Evolutionary conservation across 2,113 vertebrate genomes (phyloP).

Genomic region (Phaethon lepturus): DNA sequence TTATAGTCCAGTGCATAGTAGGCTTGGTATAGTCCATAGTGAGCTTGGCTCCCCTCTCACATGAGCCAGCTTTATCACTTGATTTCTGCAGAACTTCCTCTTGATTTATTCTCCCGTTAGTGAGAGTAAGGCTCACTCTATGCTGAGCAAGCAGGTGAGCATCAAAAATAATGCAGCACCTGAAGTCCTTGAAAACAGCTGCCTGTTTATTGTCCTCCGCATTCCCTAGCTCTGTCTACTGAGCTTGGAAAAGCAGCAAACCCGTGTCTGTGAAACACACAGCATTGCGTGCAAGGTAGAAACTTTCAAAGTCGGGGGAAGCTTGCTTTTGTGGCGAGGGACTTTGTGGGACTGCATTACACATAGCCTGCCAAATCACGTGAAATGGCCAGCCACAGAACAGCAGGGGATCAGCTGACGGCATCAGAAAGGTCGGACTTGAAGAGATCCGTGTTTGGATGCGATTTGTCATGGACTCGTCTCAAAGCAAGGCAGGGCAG

Average conservation of each 20-base stretch:
- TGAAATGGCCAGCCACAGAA: background rate
- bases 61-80: background rate
- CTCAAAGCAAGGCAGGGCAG: background rate
- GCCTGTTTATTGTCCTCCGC: background rate
- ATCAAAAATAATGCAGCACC: background rate
- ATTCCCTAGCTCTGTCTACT: fast-evolving
- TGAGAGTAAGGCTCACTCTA: background rate
- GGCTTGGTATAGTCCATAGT: background rate
- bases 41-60: background rate
- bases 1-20: background rate
- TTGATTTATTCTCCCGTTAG: background rate
- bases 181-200: background rate
- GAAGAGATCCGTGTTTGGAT: background rate
- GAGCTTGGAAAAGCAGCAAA: background rate
- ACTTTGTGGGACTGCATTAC: background rate
- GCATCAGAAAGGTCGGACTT: background rate
- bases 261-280: fast-evolving
- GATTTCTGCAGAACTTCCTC: background rate
- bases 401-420: fast-evolving
- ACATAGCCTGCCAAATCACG: background rate
- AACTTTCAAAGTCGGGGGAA: background rate
- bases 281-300: background rate
- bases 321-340: background rate
- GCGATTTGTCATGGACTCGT: background rate
- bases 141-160: background rate